These are phyloP conservation scores for Trachelus troglodyta DNA, from an alignment of 2,888 invertebrate species.

Conservation along the genomic window DNA sequence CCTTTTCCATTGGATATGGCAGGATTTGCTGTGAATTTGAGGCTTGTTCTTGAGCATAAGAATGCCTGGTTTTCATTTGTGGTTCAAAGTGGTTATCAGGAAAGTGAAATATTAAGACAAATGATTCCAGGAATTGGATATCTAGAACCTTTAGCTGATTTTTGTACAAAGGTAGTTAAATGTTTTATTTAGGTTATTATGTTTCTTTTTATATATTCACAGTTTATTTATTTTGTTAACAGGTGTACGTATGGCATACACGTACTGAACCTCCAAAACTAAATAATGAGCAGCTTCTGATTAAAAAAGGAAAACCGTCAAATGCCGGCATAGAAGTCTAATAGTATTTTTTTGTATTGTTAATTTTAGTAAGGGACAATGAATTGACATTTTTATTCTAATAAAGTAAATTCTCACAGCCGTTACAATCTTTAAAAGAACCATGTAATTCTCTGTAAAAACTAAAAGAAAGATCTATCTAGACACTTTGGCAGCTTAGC, in stretches of 20 bases:
- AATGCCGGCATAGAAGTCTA: slow-evolving; percentile 73
- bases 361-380: neutral
- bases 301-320: slow-evolving; percentile 70
- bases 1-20: slow-evolving; percentile 99
- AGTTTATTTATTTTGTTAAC: slow-evolving; percentile 22
- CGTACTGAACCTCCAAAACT: slow-evolving; percentile 90
- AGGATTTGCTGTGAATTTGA: slow-evolving; percentile 89
- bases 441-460: neutral
- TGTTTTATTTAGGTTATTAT: neutral
- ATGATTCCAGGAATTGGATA: slow-evolving; percentile 76
- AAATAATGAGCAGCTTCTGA: slow-evolving; percentile 74
- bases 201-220: slow-evolving; percentile 12
- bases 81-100: slow-evolving; percentile 90
- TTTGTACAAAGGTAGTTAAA: slow-evolving; percentile 80
- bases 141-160: slow-evolving; percentile 90
- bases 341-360: slow-evolving; percentile 20
- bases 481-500: too few relatives aligned
- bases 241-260: slow-evolving; percentile 99
- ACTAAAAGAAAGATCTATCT: too few relatives aligned
- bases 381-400: neutral
- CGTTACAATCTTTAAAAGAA: neutral
- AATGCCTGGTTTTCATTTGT: slow-evolving; percentile 85
- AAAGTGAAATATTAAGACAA: slow-evolving; percentile 84
- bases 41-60: slow-evolving; percentile 77
- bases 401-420: neutral